These are phyloP conservation scores for Bombus huntii DNA, from an alignment of 1,140 invertebrate genomes.

Conservation along the genomic window DNA sequence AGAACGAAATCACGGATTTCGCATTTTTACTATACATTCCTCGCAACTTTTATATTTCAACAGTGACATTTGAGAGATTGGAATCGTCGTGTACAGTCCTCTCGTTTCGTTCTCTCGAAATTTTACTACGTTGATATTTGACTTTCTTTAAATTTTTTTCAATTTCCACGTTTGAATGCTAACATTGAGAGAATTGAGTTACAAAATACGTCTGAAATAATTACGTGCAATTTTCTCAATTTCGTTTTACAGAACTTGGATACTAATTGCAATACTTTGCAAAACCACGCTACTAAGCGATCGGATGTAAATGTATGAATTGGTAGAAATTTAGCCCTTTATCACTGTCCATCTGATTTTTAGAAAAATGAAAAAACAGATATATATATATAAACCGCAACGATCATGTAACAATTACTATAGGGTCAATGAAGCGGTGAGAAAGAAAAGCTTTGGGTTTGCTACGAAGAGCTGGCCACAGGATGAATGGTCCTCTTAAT, in stretches of 20 bases:
- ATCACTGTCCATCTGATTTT: no score
- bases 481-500: constrained; percentile 75
- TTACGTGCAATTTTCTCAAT: not conserved
- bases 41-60: not conserved
- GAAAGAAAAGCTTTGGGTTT: constrained; percentile 29
- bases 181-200: not conserved
- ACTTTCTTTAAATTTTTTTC: not conserved
- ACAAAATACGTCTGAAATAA: not conserved
- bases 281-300: no score
- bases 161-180: not conserved
- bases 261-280: no score
- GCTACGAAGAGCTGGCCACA: constrained; percentile 42
- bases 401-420: not conserved
- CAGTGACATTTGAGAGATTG: not conserved
- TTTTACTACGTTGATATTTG: not conserved
- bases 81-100: not conserved
- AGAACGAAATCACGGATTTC: not conserved
- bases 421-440: not conserved
- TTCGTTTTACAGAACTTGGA: not conserved
- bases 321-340: no score
- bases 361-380: no score
- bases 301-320: no score
- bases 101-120: not conserved
- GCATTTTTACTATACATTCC: not conserved
- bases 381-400: no score